Percentiles rank a stretch among this genome's conserved stretches.
These are phyloP conservation scores for Eupithecia dodoneata DNA, from an alignment of 2,888 invertebrate genomes.

Conservation along the genomic window DNA sequence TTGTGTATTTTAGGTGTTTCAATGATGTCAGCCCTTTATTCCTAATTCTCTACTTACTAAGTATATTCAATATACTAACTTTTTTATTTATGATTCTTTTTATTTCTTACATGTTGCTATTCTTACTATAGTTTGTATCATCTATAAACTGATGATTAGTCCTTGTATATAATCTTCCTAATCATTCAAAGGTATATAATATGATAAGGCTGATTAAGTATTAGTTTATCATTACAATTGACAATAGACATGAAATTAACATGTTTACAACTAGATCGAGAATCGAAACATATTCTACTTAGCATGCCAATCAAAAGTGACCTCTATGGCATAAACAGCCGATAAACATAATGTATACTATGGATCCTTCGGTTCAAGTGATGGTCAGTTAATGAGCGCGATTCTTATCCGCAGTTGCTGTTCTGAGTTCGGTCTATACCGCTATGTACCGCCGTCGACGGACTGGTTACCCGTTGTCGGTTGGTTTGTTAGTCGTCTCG, in stretches of 20 bases:
- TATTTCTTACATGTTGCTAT: too few species aligned
- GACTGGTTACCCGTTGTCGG: too few species aligned
- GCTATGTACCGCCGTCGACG: too few species aligned
- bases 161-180: neutral
- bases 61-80: too few species aligned
- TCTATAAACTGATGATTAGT: neutral
- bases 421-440: too few species aligned
- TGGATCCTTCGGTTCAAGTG: neutral
- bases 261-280: conserved; percentile 5
- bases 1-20: neutral
- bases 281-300: neutral
- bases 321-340: neutral
- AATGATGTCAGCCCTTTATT: neutral
- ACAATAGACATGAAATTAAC: conserved; percentile 5
- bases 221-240: conserved; percentile 3
- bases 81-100: too few species aligned
- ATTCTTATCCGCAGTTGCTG: too few species aligned
- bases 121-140: neutral
- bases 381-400: too few species aligned
- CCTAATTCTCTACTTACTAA: too few species aligned
- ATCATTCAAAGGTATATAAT: neutral
- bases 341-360: conserved; percentile 13
- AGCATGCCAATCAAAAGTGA: neutral
- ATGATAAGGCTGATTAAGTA: neutral
- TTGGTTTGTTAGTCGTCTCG: too few species aligned